Evolutionary conservation across 1,140 invertebrate species (phyloP).

Genomic region (Andricus grossulariae): DNA sequence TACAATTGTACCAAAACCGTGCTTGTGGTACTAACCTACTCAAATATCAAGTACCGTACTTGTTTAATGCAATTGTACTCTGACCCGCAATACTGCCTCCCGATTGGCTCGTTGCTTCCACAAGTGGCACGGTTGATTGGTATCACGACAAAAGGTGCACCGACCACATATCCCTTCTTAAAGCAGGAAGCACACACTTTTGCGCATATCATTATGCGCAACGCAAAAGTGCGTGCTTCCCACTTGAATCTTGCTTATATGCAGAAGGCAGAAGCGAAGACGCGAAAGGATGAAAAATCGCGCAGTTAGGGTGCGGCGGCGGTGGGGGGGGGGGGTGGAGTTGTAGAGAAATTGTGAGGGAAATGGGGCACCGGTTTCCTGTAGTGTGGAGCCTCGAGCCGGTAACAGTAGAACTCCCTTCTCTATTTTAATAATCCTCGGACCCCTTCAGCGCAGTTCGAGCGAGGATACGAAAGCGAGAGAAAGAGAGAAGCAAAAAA

Average conservation of each 20-base stretch:
- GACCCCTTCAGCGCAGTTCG: conserved; percentile 62
- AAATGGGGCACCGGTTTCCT: conserved; percentile 58
- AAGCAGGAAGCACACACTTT: too few relatives aligned
- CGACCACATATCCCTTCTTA: conserved; percentile 63
- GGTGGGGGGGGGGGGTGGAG: neutral
- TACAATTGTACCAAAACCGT: too few relatives aligned
- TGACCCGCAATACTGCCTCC: neutral
- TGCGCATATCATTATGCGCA: too few relatives aligned
- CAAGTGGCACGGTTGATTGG: conserved; percentile 66
- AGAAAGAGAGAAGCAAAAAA: conserved; percentile 38
- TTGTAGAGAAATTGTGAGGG: conserved; percentile 13
- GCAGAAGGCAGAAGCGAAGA: conserved; percentile 51
- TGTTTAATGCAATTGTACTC: too few relatives aligned
- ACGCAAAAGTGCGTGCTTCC: too few relatives aligned
- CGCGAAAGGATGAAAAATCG: conserved; percentile 33
- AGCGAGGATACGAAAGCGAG: conserved; percentile 57
- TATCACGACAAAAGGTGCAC: conserved; percentile 70
- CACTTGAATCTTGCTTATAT: conserved; percentile 62
- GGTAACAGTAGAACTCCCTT: conserved; percentile 62
- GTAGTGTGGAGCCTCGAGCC: conserved; percentile 47
- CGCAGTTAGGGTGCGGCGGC: conserved; percentile 15
- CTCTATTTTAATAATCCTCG: conserved; percentile 70
- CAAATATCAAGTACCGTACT: too few relatives aligned
- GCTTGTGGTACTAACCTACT: too few relatives aligned
- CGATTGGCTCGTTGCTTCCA: conserved; percentile 62